Evolutionary conservation across 2,888 invertebrate species (phyloP).

Genomic region (Agrotis ipsilon): DNA sequence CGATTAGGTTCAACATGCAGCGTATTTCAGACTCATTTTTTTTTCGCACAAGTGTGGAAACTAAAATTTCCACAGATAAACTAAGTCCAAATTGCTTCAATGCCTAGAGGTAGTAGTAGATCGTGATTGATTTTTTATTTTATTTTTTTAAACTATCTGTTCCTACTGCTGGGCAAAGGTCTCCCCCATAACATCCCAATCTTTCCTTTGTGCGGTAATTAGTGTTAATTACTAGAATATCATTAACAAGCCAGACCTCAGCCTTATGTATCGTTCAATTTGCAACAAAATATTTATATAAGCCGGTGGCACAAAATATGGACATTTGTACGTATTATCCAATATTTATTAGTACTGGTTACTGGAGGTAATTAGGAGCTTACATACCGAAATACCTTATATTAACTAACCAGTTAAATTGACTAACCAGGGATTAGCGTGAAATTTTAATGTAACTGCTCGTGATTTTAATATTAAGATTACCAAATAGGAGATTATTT

Average conservation of each 20-base stretch:
- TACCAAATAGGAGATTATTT: not conserved
- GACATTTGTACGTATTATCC: constrained; percentile 28
- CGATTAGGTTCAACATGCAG: too few relatives aligned
- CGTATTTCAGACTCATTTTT: too few relatives aligned
- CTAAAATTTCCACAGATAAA: too few relatives aligned
- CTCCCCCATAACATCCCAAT: too few relatives aligned
- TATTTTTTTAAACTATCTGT: too few relatives aligned
- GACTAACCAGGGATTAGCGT: not conserved
- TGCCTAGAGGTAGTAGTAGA: too few relatives aligned
- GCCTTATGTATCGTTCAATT: constrained; percentile 20
- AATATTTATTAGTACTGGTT: constrained; percentile 14
- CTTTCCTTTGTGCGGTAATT: too few relatives aligned
- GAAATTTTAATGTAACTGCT: not conserved
- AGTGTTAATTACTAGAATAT: too few relatives aligned
- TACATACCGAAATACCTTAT: not conserved
- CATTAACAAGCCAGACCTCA: not conserved
- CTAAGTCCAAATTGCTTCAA: too few relatives aligned
- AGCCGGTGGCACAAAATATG: not conserved
- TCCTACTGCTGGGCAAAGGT: too few relatives aligned
- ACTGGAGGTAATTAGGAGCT: constrained; percentile 24
- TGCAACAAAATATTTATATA: not conserved
- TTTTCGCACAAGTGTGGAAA: too few relatives aligned
- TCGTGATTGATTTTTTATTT: too few relatives aligned
- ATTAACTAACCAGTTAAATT: not conserved
- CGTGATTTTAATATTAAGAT: constrained; percentile 2